Percentiles rank a stretch among this genome's conserved stretches.
Evolutionary conservation across 1,140 invertebrate genomes (phyloP).

Genomic region (Adoxophyes honmai): DNA sequence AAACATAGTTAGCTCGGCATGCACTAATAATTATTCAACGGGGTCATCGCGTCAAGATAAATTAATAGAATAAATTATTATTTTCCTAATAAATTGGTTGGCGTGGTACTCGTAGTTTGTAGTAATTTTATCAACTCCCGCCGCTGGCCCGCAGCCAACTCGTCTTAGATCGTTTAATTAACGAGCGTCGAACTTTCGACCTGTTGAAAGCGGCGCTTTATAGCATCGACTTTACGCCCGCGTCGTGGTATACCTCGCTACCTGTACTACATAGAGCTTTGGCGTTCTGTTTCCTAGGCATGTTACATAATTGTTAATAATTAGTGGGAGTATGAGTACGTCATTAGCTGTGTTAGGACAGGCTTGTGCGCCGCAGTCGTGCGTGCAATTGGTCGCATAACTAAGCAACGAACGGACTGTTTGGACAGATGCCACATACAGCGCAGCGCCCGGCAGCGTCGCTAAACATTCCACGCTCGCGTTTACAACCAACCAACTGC

Average conservation of each 20-base stretch:
- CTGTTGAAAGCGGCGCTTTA: constrained; percentile 71
- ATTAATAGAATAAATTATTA: constrained; percentile 36
- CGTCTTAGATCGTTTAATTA: constrained; percentile 72
- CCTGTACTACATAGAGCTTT: too few species aligned
- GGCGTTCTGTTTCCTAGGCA: too few species aligned
- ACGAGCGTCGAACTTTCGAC: constrained; percentile 72
- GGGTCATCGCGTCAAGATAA: constrained; percentile 29
- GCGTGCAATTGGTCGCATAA: constrained; percentile 31
- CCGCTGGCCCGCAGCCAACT: constrained; percentile 59
- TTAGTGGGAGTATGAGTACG: too few species aligned
- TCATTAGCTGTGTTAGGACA: neutral
- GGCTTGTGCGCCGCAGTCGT: neutral
- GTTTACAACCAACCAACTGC: constrained; percentile 39
- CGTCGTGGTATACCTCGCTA: too few species aligned
- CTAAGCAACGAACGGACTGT: constrained; percentile 38
- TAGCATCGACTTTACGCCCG: constrained; percentile 44
- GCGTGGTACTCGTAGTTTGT: constrained; percentile 42
- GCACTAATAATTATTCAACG: constrained; percentile 30
- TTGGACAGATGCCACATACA: constrained; percentile 63
- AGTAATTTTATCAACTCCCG: constrained; percentile 66
- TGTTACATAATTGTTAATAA: too few species aligned
- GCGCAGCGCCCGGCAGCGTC: constrained; percentile 21
- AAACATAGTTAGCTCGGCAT: constrained; percentile 31
- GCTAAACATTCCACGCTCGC: constrained; percentile 50
- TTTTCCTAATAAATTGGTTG: constrained; percentile 34